phyloP scores from a whole-genome alignment of 2,888 invertebrate genomes.

The Tryphoninae sp. region DNA sequence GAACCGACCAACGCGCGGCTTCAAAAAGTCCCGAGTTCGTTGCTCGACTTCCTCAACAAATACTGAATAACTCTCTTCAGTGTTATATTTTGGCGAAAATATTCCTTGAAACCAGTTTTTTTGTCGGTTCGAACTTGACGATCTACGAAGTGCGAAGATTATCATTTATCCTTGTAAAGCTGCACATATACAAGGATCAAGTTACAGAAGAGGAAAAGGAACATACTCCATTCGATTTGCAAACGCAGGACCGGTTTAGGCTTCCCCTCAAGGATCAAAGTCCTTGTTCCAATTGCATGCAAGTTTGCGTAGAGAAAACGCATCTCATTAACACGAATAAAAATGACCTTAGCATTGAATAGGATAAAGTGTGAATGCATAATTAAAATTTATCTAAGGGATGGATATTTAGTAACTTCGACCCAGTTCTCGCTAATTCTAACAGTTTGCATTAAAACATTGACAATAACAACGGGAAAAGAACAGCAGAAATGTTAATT shows the following conservation, averaged over 20 bases:
- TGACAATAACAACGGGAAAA: not conserved
- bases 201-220: not conserved
- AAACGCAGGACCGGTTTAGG: slow-evolving; percentile 24
- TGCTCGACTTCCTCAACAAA: slow-evolving; percentile 21
- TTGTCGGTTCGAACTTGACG: not conserved
- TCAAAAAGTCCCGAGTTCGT: slow-evolving; percentile 34
- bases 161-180: not conserved
- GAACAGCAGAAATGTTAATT: not conserved
- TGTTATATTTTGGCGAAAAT: not conserved
- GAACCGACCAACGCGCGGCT: slow-evolving; percentile 65
- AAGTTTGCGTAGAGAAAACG: not conserved
- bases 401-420: too few relatives aligned
- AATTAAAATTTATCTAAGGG: not conserved
- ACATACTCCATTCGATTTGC: not conserved
- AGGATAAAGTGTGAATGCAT: not conserved
- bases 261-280: slow-evolving; percentile 11
- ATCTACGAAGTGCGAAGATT: not conserved
- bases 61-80: not conserved
- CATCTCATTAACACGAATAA: slow-evolving; percentile 23
- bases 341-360: slow-evolving; percentile 16
- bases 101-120: not conserved
- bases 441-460: too few relatives aligned
- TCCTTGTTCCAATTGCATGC: slow-evolving; percentile 10
- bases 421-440: too few relatives aligned
- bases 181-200: not conserved